Conservation (phyloP, 2,888 invertebrate genomes). For the Hyposoter dolosus region DNA sequence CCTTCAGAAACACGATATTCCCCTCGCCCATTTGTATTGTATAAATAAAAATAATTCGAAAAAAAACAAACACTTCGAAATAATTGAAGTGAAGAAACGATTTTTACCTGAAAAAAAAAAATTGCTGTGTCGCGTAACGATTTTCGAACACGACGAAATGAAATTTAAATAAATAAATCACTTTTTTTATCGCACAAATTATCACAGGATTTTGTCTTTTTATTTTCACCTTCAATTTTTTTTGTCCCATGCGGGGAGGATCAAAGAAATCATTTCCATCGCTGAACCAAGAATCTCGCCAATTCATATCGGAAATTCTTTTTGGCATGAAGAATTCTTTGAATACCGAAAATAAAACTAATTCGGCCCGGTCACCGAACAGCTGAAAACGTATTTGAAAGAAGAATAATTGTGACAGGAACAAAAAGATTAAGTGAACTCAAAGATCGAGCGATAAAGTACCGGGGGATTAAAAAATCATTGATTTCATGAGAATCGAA, state of each 20-base stretch:
- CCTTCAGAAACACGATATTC: neutral
- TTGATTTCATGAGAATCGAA: constrained; percentile 9
- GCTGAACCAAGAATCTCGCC: neutral
- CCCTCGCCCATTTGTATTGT: neutral
- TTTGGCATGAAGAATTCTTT: neutral
- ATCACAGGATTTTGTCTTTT: neutral
- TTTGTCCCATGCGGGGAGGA: neutral
- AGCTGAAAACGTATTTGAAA: neutral
- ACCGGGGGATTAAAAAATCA: neutral
- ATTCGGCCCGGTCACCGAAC: neutral
- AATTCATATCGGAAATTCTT: neutral
- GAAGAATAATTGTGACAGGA: neutral
- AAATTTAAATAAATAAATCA: neutral
- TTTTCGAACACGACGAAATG: neutral
- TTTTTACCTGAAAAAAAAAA: neutral
- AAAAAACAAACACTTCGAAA: neutral
- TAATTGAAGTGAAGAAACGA: neutral
- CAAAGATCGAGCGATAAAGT: neutral
- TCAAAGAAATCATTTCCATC: neutral
- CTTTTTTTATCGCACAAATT: neutral
- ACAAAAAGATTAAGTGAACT: neutral
- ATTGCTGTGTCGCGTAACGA: neutral
- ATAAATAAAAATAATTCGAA: neutral
- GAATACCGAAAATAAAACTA: neutral
- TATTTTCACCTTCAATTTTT: neutral